Evolutionary conservation across 2,113 vertebrate species (phyloP).

Genomic region (Mastomys natalensis): DNA sequence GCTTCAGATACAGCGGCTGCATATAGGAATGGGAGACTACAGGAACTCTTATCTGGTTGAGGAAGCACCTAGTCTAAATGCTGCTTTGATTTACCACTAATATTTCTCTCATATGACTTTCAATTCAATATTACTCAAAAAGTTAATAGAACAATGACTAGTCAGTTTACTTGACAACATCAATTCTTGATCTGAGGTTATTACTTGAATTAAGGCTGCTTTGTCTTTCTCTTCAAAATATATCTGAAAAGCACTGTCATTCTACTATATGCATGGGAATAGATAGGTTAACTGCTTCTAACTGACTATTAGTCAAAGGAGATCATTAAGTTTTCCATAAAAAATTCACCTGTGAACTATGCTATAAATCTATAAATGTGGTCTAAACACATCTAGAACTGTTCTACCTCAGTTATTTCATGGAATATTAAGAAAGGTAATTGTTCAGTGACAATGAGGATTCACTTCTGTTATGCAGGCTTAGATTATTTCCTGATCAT

Average conservation of each 20-base stretch:
- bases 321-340: conserved; percentile 37
- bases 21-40: background rate
- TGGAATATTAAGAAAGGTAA: conserved; percentile 32
- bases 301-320: conserved; percentile 25
- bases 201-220: conserved; percentile 48
- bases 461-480: background rate
- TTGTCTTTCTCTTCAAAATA: conserved; percentile 28
- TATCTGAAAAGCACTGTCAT: conserved; percentile 45
- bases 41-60: background rate
- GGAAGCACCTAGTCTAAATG: conserved; percentile 53
- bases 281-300: background rate
- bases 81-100: conserved; percentile 5
- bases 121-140: conserved; percentile 47
- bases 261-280: conserved; percentile 20
- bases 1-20: background rate
- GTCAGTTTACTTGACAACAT: conserved; percentile 38
- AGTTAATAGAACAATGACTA: conserved; percentile 27
- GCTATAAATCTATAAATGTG: conserved; percentile 60
- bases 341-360: conserved; percentile 54
- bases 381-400: conserved; percentile 59
- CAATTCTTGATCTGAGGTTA: conserved; percentile 16
- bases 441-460: conserved; percentile 30
- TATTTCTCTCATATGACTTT: background rate
- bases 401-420: conserved; percentile 46
- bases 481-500: conserved; percentile 42